Conservation (phyloP, 2,797 vertebrate species). For the Paramormyrops hopkinsi region DNA sequence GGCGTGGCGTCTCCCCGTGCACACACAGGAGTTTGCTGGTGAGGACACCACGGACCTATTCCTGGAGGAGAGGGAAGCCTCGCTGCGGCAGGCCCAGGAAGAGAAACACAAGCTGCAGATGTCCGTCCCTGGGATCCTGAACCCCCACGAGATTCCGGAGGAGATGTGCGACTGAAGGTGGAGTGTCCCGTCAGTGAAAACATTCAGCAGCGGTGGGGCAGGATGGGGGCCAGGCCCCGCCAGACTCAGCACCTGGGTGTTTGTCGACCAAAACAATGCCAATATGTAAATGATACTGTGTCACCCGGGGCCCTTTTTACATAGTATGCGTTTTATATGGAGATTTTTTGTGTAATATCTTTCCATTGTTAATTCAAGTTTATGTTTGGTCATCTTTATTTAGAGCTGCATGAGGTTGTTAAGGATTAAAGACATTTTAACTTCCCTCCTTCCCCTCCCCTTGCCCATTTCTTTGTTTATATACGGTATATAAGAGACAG, state of each 20-base stretch:
- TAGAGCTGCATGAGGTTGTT: constrained; percentile 82
- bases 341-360: constrained; percentile 87
- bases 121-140: constrained; percentile 96
- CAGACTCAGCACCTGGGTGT: constrained; percentile 74
- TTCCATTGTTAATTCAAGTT: constrained; percentile 79
- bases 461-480: constrained; percentile 52
- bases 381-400: constrained; percentile 76
- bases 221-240: constrained; percentile 48
- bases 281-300: constrained; percentile 90
- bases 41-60: constrained; percentile 96
- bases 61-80: constrained; percentile 89
- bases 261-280: constrained; percentile 96
- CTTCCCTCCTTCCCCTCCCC: constrained; percentile 45
- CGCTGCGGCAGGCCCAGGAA: constrained; percentile 93
- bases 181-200: constrained; percentile 22
- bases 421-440: constrained; percentile 68
- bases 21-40: constrained; percentile 84
- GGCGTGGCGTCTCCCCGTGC: background rate
- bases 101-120: constrained; percentile 98
- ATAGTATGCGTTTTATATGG: constrained; percentile 92
- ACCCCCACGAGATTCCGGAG: constrained; percentile 97
- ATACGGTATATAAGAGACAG: constrained; percentile 62
- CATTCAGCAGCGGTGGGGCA: constrained; percentile 51
- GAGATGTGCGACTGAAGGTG: constrained; percentile 93
- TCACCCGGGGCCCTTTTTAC: constrained; percentile 97